phyloP scores from a whole-genome alignment of 2,797 vertebrate species.

The Pogonophryne albipinna region DNA sequence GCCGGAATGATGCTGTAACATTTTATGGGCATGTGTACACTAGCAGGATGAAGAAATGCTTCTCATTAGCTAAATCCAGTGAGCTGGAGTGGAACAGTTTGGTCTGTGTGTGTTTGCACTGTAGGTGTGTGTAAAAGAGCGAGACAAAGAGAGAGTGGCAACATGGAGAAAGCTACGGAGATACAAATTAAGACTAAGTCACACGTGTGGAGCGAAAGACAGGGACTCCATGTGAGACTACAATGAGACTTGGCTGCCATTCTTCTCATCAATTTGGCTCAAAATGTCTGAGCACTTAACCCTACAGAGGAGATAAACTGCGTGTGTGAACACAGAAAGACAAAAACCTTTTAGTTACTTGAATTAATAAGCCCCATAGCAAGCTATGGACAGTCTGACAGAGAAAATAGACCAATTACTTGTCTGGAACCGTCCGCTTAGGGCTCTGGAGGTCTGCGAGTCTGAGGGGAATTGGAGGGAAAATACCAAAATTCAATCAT shows the following conservation, averaged over 20 bases:
- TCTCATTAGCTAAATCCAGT: constrained; percentile 44
- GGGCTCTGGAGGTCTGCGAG: constrained; percentile 47
- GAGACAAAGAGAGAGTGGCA: constrained; percentile 14
- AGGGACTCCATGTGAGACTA: constrained; percentile 7
- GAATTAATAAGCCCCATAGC: constrained; percentile 71
- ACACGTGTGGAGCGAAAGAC: constrained; percentile 7
- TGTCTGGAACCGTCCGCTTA: constrained; percentile 53
- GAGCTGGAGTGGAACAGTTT: constrained; percentile 12
- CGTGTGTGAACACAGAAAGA: not conserved
- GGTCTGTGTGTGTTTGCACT: constrained; percentile 13
- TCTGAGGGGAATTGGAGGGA: constrained; percentile 46
- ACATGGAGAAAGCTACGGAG: constrained; percentile 14
- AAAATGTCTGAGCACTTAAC: constrained; percentile 68
- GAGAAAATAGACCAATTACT: constrained; percentile 75
- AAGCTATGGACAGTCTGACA: constrained; percentile 53
- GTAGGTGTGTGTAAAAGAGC: constrained; percentile 24
- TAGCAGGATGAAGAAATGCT: constrained; percentile 30
- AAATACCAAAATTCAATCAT: constrained; percentile 72
- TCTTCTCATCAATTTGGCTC: constrained; percentile 78
- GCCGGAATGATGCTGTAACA: constrained; percentile 42
- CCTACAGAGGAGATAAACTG: constrained; percentile 79
- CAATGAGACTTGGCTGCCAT: constrained; percentile 37
- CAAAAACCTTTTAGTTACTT: constrained; percentile 72
- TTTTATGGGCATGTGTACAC: constrained; percentile 54
- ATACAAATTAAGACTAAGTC: constrained; percentile 22